phyloP scores from a whole-genome alignment of 2,888 invertebrate species.

The Pristionchus exspectatus region DNA sequence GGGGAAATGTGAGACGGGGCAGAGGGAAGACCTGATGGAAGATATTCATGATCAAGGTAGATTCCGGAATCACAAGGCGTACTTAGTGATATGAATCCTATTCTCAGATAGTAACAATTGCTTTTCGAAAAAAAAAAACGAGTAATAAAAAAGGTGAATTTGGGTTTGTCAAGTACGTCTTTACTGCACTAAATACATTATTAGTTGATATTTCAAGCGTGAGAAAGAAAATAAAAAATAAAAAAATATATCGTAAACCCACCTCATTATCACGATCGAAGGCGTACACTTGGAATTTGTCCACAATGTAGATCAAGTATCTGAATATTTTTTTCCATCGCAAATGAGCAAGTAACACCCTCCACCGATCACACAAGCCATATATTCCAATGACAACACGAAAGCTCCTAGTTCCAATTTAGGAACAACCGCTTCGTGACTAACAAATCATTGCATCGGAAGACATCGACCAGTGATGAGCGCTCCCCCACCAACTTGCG shows the following conservation, averaged over 20 bases:
- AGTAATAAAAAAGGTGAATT: no score
- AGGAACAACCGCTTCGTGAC: not conserved
- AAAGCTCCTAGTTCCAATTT: not conserved
- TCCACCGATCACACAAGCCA: not conserved
- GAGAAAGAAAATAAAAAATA: not conserved
- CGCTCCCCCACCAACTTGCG: no score
- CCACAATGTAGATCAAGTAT: constrained; percentile 96
- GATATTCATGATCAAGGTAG: not conserved
- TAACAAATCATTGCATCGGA: not conserved
- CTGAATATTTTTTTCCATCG: constrained; percentile 80
- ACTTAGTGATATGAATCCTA: no score
- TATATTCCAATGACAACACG: not conserved
- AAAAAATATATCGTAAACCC: not conserved
- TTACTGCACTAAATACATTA: no score
- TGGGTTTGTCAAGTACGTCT: no score
- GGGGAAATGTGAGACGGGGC: constrained; percentile 87
- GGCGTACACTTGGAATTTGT: constrained; percentile 90
- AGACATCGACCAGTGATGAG: no score
- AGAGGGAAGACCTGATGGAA: constrained; percentile 83
- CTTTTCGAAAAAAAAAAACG: no score
- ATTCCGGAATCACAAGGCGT: not conserved
- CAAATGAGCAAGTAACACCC: not conserved
- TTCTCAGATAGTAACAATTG: no score
- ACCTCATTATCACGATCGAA: constrained; percentile 94
- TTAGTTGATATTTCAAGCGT: not conserved